Evolutionary conservation across 2,888 invertebrate species (phyloP).

Genomic region (Drymonia ruficornis): DNA sequence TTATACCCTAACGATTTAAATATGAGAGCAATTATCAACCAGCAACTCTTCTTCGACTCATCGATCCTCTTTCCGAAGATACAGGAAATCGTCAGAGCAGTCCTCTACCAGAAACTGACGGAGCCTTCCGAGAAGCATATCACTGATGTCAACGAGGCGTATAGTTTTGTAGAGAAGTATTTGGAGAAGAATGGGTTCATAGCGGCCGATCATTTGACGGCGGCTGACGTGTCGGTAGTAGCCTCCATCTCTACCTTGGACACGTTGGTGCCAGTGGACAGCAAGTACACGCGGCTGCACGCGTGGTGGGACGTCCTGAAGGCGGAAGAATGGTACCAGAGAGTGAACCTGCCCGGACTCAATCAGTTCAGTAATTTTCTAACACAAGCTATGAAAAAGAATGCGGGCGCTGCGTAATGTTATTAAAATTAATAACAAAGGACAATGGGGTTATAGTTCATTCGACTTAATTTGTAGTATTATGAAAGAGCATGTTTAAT

Average conservation of each 20-base stretch:
- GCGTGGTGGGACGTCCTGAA: constrained; percentile 45
- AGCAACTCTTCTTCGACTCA: constrained; percentile 49
- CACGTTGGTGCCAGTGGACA: constrained; percentile 40
- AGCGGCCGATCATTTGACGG: constrained; percentile 45
- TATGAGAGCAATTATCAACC: constrained; percentile 47
- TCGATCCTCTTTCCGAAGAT: constrained; percentile 39
- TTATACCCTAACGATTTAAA: constrained; percentile 50
- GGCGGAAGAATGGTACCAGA: constrained; percentile 46
- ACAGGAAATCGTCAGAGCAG: constrained; percentile 12
- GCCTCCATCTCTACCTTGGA: constrained; percentile 45
- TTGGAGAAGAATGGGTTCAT: constrained; percentile 42
- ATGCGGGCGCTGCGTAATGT: constrained; percentile 3
- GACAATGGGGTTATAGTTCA: too few species aligned
- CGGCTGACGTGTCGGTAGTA: constrained; percentile 54
- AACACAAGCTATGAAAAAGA: constrained; percentile 21
- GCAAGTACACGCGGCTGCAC: constrained; percentile 39
- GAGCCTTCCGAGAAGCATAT: constrained; percentile 32
- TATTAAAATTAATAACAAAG: too few species aligned
- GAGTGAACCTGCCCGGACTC: constrained; percentile 46
- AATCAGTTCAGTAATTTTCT: constrained; percentile 18
- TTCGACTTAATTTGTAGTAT: too few species aligned
- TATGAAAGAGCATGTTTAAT: too few species aligned
- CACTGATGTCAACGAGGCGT: constrained; percentile 38
- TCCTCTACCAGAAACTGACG: constrained; percentile 24
- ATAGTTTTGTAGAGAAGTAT: constrained; percentile 51